Evolutionary conservation across 2,888 invertebrate species (phyloP), one percentile per base, ranked within the genome.

Genomic region (Hedya salicella): DNA sequence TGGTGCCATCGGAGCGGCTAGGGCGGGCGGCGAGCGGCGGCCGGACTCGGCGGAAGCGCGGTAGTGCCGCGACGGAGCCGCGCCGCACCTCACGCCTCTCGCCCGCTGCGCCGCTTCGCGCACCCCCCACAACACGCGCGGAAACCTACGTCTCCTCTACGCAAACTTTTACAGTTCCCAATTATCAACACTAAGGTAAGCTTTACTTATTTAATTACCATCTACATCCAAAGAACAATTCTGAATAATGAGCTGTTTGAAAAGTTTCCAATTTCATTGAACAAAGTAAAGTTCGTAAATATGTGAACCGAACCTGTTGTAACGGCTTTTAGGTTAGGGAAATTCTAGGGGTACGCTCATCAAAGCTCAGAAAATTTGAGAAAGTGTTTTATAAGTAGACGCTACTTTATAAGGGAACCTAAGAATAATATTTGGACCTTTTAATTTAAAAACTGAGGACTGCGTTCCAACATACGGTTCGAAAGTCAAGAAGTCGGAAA

Each of bases 31-130:
- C 64, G 62, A 57, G 64, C 63, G 60, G 25, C 25, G 69, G 63
- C 62, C 62, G 66, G 61, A 73, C 78, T 78, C 77, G 11, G 6
- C 25, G 73, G 78, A 76, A 82, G 81, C 84, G 86, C 88, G 88
- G 89, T 88, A 91, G 91, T 91, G 86, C 86, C 82, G 83, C 81
- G 86, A 82, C 79, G 84, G 81, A 80, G 75, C 71, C 83, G 76
- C 83, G 80, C 71, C 81, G 85, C 79, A 82, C 72, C 80, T 85
- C 86, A 86, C 89, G 90, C 86, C 82, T 74, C 68, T 68, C 69
- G 67, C 72, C 79, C 78, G 72, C 78, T 39, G 59, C 50, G 59
- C 39, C 39, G 25, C 46, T 46, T 39, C 42, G 32, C 16, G 19
- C 53, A 13, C 44, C 39, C 40, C 30, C 44, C 30, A 21, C 42